phyloP scores from a whole-genome alignment of 1,140 invertebrate genomes.

The Neodiprion fabricii region DNA sequence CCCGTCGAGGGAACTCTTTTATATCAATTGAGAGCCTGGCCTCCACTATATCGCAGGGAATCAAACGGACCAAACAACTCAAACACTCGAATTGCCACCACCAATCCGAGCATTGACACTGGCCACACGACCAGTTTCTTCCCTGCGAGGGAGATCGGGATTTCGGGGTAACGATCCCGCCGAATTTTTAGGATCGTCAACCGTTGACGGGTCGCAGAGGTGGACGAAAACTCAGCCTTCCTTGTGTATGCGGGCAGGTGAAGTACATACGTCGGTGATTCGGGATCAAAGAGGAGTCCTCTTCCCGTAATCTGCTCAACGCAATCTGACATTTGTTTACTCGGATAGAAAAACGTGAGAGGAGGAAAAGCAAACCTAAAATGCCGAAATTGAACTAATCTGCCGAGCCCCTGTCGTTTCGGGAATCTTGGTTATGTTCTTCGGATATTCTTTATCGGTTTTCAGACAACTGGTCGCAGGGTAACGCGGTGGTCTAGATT shows the following conservation, averaged over 20 bases:
- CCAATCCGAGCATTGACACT: neutral
- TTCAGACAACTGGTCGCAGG: too few species aligned
- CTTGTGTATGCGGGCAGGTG: too few species aligned
- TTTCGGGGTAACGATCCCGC: neutral
- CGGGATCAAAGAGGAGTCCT: too few species aligned
- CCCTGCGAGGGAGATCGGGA: neutral
- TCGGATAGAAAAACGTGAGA: too few species aligned
- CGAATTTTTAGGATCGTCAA: neutral
- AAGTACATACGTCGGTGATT: too few species aligned
- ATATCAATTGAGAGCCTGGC: constrained; percentile 44
- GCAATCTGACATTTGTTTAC: too few species aligned
- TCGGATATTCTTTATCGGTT: too few species aligned
- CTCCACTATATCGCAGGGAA: neutral
- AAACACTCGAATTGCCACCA: neutral
- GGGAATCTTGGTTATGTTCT: too few species aligned
- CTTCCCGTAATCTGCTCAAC: too few species aligned
- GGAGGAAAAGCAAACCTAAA: too few species aligned
- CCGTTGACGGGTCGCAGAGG: neutral
- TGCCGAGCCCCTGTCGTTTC: too few species aligned
- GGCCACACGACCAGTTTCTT: neutral
- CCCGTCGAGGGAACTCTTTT: constrained; percentile 44
- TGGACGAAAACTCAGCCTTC: neutral
- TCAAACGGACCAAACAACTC: constrained; percentile 2
- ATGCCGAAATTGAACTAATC: too few species aligned
- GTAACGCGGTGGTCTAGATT: neutral